Evolutionary conservation across 1,140 invertebrate species (phyloP), one percentile per base, ranked within the genome.

Genomic region (Drosophila novamexicana): DNA sequence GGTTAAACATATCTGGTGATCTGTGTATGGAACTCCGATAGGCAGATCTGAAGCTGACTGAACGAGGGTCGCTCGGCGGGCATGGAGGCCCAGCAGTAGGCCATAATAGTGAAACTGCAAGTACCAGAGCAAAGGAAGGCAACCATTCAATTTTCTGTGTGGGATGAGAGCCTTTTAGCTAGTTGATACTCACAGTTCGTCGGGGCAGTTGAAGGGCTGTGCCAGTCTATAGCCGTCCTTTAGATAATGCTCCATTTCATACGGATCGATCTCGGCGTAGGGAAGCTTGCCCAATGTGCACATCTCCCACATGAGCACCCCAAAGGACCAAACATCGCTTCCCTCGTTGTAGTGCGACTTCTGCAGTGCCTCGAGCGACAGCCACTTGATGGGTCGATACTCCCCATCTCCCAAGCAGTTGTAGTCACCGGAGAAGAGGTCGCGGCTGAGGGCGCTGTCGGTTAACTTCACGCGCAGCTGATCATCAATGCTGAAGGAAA

Each of bases 301-400:
- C 80, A 99, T 93, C 92, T 99, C 98, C 98, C 98, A 99, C 68
- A 99, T 93, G 1, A 98, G 93, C 8, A 99, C 98, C 0, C 98
- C 98, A 93, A 98, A 97, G 50, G 98, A 96, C 98, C 98, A 99
- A 93, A 98, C 97, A 93, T 99, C 98, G 47, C 97, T 96, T 39
- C 97, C 95, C 16, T 96, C 95, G 18, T 96, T 96, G 92, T 97
- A 98, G 82, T 95, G 95, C 77, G 96, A 96, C 82, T 96, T 96
- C 10, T 96, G 93, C 49, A 99, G 93, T 52, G 97, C 95, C 92
- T 99, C 98, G 32, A 98, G 93, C 1, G 98, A 96, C 76, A 99
- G 93, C 98, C 98, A 99, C 93, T 98, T 99, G 67, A 99, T 96
- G 8, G 98, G 98, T 70, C 98, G 94, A 93, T 98, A 98, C 92